These are phyloP conservation scores for Fregetta grallaria DNA, from an alignment of 2,113 vertebrate species.

Conservation along the genomic window DNA sequence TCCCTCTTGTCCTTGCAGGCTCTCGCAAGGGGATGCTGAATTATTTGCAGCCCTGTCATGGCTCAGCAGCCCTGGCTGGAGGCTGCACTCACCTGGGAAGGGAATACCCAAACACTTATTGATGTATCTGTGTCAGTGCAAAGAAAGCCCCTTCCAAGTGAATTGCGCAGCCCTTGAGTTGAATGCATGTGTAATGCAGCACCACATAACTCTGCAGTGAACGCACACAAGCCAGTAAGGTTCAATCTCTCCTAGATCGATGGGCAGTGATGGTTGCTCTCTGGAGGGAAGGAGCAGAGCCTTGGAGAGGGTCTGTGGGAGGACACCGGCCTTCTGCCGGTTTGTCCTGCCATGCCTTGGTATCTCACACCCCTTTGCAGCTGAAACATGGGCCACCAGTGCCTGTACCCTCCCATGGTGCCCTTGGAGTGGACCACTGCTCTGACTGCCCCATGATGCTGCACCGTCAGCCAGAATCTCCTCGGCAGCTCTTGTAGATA, in stretches of 20 bases:
- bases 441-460: neutral
- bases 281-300: neutral
- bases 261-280: neutral
- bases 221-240: too few relatives aligned
- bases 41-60: neutral
- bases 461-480: neutral
- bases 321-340: neutral
- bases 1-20: neutral
- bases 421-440: neutral
- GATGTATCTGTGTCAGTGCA: neutral
- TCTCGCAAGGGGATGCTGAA: neutral
- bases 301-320: neutral
- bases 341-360: neutral
- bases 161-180: rapidly evolving
- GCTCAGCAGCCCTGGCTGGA: neutral
- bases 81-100: neutral
- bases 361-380: neutral
- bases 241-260: neutral
- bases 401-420: too few relatives aligned
- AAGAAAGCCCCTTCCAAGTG: neutral
- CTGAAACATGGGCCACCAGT: neutral
- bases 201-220: neutral
- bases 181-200: too few relatives aligned
- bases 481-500: neutral
- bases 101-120: too few relatives aligned